A percentile compares a stretch with the other conserved stretches of the same genome.
Conservation (phyloP, 2,797 vertebrate species). For the Oryzias sinensis region DNA sequence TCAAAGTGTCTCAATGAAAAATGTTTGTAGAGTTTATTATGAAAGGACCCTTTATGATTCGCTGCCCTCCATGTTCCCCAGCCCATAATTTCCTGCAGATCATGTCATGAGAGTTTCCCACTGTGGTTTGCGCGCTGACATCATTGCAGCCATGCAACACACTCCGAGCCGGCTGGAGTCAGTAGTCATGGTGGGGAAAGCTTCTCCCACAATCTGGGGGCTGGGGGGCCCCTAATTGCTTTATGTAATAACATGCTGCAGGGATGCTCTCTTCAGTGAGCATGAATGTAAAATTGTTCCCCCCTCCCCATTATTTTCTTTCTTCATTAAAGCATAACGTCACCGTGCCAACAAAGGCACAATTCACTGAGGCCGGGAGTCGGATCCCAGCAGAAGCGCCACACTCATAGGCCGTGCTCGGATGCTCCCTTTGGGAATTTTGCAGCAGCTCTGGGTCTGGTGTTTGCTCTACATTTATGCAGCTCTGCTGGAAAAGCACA, state of each 20-base stretch:
- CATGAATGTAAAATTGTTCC: slow-evolving; percentile 65
- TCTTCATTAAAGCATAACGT: slow-evolving; percentile 75
- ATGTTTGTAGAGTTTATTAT: slow-evolving; percentile 18
- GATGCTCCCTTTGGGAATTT: slow-evolving; percentile 49
- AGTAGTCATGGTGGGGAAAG: slow-evolving; percentile 61
- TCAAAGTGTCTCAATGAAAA: slow-evolving; percentile 11
- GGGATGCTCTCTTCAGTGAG: slow-evolving; percentile 61
- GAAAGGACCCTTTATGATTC: slow-evolving; percentile 13
- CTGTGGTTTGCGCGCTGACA: slow-evolving; percentile 58
- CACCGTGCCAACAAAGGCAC: slow-evolving; percentile 70
- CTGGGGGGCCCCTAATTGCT: slow-evolving; percentile 69
- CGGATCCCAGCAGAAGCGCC: slow-evolving; percentile 24
- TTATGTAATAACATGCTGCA: slow-evolving; percentile 75
- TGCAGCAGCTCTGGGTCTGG: slow-evolving; percentile 51
- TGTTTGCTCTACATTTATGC: slow-evolving; percentile 36
- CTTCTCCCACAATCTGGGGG: slow-evolving; percentile 61
- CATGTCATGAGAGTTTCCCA: slow-evolving; percentile 59
- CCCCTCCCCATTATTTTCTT: slow-evolving; percentile 68
- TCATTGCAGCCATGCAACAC: slow-evolving; percentile 65
- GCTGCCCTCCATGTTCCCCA: slow-evolving; percentile 20
- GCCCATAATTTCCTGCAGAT: slow-evolving; percentile 36
- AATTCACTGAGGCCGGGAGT: slow-evolving; percentile 59
- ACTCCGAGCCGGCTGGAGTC: slow-evolving; percentile 46
- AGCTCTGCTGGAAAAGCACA: slow-evolving; percentile 11
- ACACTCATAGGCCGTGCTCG: slow-evolving; percentile 27